Conservation (phyloP, 2,888 invertebrate species). For the Synanthedon formicaeformis region DNA sequence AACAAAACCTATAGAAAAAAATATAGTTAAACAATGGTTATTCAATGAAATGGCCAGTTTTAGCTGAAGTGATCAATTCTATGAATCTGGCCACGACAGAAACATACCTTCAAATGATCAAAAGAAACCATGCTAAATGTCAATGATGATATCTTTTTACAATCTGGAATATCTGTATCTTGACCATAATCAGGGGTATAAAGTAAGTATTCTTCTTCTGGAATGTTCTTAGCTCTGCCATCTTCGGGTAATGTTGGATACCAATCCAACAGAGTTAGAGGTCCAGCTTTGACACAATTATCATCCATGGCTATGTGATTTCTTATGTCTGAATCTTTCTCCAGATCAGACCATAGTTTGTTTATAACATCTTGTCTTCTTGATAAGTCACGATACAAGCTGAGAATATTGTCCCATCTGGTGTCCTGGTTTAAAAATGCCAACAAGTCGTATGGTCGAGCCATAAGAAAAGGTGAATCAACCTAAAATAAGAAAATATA, state of each 20-base stretch:
- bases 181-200: constrained; percentile 22
- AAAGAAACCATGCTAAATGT: constrained; percentile 57
- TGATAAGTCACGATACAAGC: constrained; percentile 74
- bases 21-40: no score
- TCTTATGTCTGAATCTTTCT: constrained; percentile 73
- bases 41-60: no score
- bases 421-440: constrained; percentile 82
- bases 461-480: constrained; percentile 79
- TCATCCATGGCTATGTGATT: constrained; percentile 71
- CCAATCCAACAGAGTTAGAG: constrained; percentile 76
- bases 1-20: no score
- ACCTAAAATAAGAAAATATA: constrained; percentile 56
- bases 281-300: constrained; percentile 75
- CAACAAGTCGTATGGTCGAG: constrained; percentile 78
- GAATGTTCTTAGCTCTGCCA: constrained; percentile 59
- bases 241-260: constrained; percentile 73
- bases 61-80: no score
- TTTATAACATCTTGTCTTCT: constrained; percentile 74
- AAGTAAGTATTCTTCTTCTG: constrained; percentile 28
- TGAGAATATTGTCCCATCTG: constrained; percentile 71
- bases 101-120: constrained; percentile 50
- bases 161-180: constrained; percentile 69
- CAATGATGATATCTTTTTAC: constrained; percentile 68
- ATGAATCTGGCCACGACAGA: no score
- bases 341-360: constrained; percentile 66